Conservation (phyloP, 2,888 invertebrate genomes). For the Synanthedon vespiformis region DNA sequence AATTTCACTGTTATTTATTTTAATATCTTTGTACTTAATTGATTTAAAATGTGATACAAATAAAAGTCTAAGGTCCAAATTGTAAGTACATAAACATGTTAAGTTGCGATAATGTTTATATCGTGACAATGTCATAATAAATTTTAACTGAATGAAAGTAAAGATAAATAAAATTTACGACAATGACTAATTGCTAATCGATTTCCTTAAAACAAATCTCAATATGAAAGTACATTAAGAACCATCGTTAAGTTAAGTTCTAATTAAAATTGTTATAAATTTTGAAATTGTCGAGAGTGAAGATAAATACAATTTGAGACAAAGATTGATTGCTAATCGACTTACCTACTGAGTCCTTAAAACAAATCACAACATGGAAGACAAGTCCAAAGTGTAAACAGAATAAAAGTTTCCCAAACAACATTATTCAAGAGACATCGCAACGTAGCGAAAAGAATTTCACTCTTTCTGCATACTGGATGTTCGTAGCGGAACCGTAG, state of each 20-base stretch:
- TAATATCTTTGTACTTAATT: no score
- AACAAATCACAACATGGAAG: conserved; percentile 67
- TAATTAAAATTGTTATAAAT: neutral
- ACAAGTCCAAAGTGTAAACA: conserved; percentile 66
- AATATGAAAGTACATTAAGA: conserved; percentile 50
- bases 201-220: conserved; percentile 67
- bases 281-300: neutral
- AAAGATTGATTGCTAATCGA: conserved; percentile 8
- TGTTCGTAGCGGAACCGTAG: conserved; percentile 15
- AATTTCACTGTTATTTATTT: no score
- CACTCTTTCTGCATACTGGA: conserved; percentile 24
- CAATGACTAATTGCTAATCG: conserved; percentile 6
- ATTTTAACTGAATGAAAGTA: neutral
- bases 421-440: conserved; percentile 63
- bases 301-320: neutral
- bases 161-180: neutral
- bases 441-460: conserved; percentile 34
- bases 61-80: conserved; percentile 46
- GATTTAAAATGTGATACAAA: no score
- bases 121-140: conserved; percentile 3
- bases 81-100: conserved; percentile 44
- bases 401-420: conserved; percentile 63
- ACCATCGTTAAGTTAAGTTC: conserved; percentile 10
- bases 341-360: conserved; percentile 64
- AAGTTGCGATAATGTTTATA: conserved; percentile 9